Evolutionary conservation across 2,888 invertebrate species (phyloP), one percentile per base, ranked within the genome.

Genomic region (Caenorhabditis doughertyi): DNA sequence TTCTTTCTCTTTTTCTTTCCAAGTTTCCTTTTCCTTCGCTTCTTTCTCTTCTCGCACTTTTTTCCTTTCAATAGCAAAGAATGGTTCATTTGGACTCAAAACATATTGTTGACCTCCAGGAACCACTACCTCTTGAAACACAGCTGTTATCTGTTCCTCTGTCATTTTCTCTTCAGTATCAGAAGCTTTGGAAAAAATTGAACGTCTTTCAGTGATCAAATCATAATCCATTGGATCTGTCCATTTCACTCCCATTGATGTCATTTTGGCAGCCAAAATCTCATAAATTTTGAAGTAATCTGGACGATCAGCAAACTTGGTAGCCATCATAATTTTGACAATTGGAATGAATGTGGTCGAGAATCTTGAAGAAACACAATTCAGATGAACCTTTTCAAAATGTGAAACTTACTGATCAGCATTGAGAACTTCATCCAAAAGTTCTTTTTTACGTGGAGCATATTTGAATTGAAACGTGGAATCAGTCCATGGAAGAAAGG

Each of bases 401-500:
- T 42, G n/a, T 0, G 16, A 47, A 29, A 60, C 67, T 39, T 7
- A 67, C 67, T 58, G 58, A 58, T 76, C 67, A 13, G 42, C n/a
- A n/a, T 64, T 42, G 13, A 76, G 29, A 8, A 65, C 27, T 16
- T 76, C 74, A 7, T 76, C 67, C 13, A 76, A 44, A 8, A 67
- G 51, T 16, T 13, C 39, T n/a, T 58, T 56, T 16, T 76, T 76
- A 3, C 65, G 29, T 11, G 74, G 67, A 18, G 44, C 68, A 51
- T 42, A 77, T 29, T 81, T 76, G 42, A 39, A 56, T 5, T 18
- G 71, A 42, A 73, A 76, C 7, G 67, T 70, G 2, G 74, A 67
- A 23, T 70, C 64, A 16, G 79, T 71, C 83, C 83, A 83, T 23
- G 83, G 83, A 23, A 83, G 53, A 4, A 25, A 65, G 18, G 23